phyloP scores from a whole-genome alignment of 2,113 vertebrate species.

The Ageneiosus marmoratus region DNA sequence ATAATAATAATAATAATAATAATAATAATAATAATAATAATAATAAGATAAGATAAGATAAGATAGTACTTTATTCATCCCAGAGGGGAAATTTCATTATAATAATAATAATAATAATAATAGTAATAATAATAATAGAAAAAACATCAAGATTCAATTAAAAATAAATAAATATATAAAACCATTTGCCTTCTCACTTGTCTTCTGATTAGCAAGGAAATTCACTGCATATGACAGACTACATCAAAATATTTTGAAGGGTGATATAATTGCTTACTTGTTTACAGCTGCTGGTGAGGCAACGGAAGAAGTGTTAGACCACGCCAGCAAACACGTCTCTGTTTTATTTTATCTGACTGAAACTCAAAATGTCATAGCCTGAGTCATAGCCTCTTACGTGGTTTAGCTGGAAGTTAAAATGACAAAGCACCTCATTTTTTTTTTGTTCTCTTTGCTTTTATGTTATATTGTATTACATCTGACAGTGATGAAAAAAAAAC shows the following conservation, averaged over 20 bases:
- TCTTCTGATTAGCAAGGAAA: not conserved
- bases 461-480: not conserved
- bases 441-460: not conserved
- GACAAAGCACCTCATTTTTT: not conserved
- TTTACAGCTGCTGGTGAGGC: conserved; percentile 24
- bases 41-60: no score
- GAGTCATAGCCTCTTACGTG: not conserved
- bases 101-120: no score
- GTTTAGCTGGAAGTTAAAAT: not conserved
- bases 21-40: no score
- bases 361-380: not conserved
- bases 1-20: no score
- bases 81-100: no score
- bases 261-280: conserved; percentile 7
- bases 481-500: not conserved
- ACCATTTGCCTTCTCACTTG: not conserved
- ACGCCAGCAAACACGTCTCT: not conserved
- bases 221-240: not conserved
- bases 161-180: conserved; percentile 5
- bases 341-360: not conserved
- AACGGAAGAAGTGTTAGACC: not conserved
- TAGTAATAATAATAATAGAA: no score
- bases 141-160: not conserved
- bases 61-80: no score
- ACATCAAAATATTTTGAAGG: conserved; percentile 24